Percentiles rank a stretch among this genome's conserved stretches.
phyloP scores from a whole-genome alignment of 2,113 vertebrate genomes.

The Amazona guildingii region DNA sequence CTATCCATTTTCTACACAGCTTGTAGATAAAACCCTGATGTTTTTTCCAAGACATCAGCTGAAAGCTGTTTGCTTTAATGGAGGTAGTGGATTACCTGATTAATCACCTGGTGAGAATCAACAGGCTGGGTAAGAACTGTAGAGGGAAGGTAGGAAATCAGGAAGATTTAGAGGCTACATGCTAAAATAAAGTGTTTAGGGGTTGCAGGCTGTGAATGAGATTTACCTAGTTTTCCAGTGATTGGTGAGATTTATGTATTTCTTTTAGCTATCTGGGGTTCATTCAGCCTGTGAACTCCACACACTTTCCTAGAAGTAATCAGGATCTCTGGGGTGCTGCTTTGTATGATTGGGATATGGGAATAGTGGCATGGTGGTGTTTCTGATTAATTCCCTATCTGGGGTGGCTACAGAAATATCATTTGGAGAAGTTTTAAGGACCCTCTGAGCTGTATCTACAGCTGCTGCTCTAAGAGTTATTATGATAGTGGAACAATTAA shows the following conservation, averaged over 20 bases:
- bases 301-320: accelerated
- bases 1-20: neutral
- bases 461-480: neutral
- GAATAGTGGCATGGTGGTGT: neutral
- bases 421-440: neutral
- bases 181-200: neutral
- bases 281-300: neutral
- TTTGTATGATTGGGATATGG: neutral
- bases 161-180: neutral
- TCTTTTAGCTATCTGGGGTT: neutral
- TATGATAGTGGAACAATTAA: neutral
- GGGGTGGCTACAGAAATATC: neutral
- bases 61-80: neutral
- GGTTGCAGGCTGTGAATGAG: neutral
- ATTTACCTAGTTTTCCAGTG: neutral
- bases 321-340: neutral
- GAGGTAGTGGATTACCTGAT: neutral
- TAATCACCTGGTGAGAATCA: neutral
- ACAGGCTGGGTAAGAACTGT: neutral
- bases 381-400: neutral
- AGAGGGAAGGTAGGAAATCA: neutral
- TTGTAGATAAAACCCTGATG: neutral
- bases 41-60: neutral
- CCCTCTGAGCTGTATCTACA: neutral
- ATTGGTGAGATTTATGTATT: neutral